phyloP scores from a whole-genome alignment of 2,888 invertebrate species.

The Ormyrus pomaceus region DNA sequence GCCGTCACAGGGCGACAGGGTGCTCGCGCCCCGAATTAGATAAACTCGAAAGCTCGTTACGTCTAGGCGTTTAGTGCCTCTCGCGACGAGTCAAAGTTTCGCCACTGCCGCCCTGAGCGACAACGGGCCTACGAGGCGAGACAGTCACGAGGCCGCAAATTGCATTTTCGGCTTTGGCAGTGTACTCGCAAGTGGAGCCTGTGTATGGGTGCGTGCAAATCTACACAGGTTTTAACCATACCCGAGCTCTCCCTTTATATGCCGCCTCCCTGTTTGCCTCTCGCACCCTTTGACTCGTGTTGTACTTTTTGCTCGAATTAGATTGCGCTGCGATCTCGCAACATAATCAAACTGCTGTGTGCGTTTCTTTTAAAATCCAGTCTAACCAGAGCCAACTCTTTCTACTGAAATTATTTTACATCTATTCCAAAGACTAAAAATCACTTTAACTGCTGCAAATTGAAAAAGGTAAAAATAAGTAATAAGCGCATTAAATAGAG shows the following conservation, averaged over 20 bases:
- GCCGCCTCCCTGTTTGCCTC: not conserved
- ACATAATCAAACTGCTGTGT: no score
- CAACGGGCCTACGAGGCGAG: slow-evolving; percentile 34
- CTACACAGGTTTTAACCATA: slow-evolving; percentile 46
- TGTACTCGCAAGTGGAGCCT: not conserved
- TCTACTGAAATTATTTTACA: no score
- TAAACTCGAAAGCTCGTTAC: slow-evolving; percentile 55
- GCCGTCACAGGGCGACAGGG: not conserved
- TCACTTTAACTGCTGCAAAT: no score
- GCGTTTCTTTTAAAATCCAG: no score
- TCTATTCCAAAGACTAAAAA: no score
- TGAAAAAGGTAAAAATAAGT: no score
- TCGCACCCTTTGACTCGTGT: not conserved
- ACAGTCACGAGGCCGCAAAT: slow-evolving; percentile 58
- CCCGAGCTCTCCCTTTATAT: not conserved
- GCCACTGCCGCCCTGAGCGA: not conserved
- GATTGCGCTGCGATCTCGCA: no score
- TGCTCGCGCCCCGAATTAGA: slow-evolving; percentile 43
- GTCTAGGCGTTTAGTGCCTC: slow-evolving; percentile 41
- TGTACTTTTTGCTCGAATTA: not conserved
- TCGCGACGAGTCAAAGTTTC: slow-evolving; percentile 28
- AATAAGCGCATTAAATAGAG: not conserved
- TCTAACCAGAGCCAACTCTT: no score
- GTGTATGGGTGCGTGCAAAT: slow-evolving; percentile 8
- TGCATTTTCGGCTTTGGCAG: slow-evolving; percentile 59